Evolutionary conservation across 2,888 invertebrate genomes (phyloP).

Genomic region (Tillus elongatus): DNA sequence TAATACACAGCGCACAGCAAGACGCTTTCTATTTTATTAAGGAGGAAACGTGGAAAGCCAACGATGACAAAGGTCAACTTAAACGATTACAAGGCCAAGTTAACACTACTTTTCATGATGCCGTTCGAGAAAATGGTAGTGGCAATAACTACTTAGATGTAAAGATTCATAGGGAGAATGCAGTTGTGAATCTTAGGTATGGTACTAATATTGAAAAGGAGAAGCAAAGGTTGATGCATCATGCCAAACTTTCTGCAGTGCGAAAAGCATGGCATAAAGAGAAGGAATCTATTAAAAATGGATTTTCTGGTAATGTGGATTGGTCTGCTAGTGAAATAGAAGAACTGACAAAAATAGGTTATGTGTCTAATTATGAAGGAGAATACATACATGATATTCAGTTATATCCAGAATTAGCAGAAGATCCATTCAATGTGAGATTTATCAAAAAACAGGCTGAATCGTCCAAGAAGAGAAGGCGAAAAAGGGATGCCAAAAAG

Average conservation of each 20-base stretch:
- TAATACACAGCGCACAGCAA: slow-evolving; percentile 80
- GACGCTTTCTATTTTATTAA: slow-evolving; percentile 92
- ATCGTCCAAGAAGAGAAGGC: slow-evolving; percentile 61
- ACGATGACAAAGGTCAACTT: slow-evolving; percentile 79
- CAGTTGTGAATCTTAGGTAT: slow-evolving; percentile 87
- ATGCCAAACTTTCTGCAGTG: slow-evolving; percentile 79
- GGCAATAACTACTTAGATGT: slow-evolving; percentile 74
- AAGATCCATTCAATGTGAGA: slow-evolving; percentile 90
- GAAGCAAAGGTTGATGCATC: slow-evolving; percentile 78
- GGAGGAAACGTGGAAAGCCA: slow-evolving; percentile 81
- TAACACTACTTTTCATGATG: slow-evolving; percentile 85
- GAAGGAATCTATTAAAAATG: slow-evolving; percentile 71
- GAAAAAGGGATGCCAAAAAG: slow-evolving; percentile 51
- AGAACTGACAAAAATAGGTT: slow-evolving; percentile 77
- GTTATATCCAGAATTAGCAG: slow-evolving; percentile 84
- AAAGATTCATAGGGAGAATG: slow-evolving; percentile 83
- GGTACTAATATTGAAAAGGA: slow-evolving; percentile 88
- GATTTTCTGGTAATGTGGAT: slow-evolving; percentile 66
- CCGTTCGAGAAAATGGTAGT: slow-evolving; percentile 58
- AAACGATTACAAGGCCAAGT: slow-evolving; percentile 84
- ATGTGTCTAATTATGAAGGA: slow-evolving; percentile 77
- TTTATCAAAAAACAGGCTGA: slow-evolving; percentile 75
- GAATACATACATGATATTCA: slow-evolving; percentile 87
- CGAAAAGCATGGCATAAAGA: slow-evolving; percentile 91
- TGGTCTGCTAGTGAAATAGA: slow-evolving; percentile 86